phyloP scores from a whole-genome alignment of 2,888 invertebrate genomes.

The Argyra leucocephala region DNA sequence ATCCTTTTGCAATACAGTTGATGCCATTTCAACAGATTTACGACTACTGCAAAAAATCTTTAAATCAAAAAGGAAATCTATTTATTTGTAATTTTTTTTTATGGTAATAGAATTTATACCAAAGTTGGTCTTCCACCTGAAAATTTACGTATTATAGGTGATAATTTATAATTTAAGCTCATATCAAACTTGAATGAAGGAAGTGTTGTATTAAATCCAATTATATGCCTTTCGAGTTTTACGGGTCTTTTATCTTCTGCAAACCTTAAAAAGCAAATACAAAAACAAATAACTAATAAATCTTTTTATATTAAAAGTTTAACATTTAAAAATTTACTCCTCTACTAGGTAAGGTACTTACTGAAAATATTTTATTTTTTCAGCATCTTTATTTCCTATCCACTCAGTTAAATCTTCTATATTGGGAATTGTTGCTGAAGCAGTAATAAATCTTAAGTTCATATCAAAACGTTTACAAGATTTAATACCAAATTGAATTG shows the following conservation, averaged over 20 bases:
- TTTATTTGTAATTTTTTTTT: neutral
- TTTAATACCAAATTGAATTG: slow-evolving; percentile 47
- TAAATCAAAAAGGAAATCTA: slow-evolving; percentile 20
- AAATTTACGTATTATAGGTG: slow-evolving; percentile 57
- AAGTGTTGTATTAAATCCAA: slow-evolving; percentile 55
- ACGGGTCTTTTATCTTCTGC: slow-evolving; percentile 66
- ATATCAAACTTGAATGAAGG: slow-evolving; percentile 68
- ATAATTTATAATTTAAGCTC: slow-evolving; percentile 64
- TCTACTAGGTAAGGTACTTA: slow-evolving; percentile 12
- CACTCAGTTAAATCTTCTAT: slow-evolving; percentile 65
- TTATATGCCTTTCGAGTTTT: slow-evolving; percentile 58
- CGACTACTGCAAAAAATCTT: slow-evolving; percentile 70
- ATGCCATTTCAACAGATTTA: slow-evolving; percentile 62
- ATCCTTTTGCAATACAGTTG: slow-evolving; percentile 46
- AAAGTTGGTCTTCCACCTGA: slow-evolving; percentile 64
- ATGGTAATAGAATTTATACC: slow-evolving; percentile 40
- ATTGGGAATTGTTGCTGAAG: slow-evolving; percentile 72
- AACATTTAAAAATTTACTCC: slow-evolving; percentile 9
- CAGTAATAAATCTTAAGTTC: slow-evolving; percentile 55
- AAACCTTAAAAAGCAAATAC: slow-evolving; percentile 45
- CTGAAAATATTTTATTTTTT: slow-evolving; percentile 15
- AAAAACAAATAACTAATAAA: neutral
- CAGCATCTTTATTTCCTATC: slow-evolving; percentile 50
- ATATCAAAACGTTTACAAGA: neutral
- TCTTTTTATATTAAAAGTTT: slow-evolving; percentile 14